These are phyloP conservation scores for Plectrocnemia conspersa DNA, from an alignment of 1,140 invertebrate genomes.

Conservation along the genomic window DNA sequence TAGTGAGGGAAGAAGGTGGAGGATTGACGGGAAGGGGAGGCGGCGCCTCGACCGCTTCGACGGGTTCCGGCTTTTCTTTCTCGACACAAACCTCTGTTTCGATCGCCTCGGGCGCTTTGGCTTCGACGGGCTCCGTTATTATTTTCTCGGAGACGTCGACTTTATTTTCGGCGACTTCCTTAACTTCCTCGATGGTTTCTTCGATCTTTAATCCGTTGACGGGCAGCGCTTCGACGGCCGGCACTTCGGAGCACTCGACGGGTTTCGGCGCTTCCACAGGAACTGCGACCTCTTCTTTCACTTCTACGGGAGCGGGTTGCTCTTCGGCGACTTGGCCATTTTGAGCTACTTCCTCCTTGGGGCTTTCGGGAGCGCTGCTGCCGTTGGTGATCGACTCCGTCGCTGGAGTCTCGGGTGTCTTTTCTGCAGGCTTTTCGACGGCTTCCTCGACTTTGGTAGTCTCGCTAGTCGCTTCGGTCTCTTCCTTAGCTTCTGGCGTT, in stretches of 20 bases:
- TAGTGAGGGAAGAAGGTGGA: conserved; percentile 50
- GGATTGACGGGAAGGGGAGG: conserved; percentile 50
- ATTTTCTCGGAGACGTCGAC: conserved; percentile 41
- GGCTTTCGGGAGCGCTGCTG: conserved; percentile 46
- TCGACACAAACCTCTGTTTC: conserved; percentile 52
- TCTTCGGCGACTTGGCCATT: conserved; percentile 28
- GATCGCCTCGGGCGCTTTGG: conserved; percentile 44
- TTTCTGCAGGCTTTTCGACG: conserved; percentile 45
- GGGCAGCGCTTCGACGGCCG: conserved; percentile 39
- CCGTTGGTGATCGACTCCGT: conserved; percentile 51
- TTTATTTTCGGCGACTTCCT: conserved; percentile 41
- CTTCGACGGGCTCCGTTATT: conserved; percentile 41
- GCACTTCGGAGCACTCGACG: conserved; percentile 21
- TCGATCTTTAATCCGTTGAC: conserved; percentile 47
- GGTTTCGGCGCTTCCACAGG: conserved; percentile 38
- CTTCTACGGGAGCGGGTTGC: background rate
- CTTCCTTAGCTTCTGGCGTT: conserved; percentile 36
- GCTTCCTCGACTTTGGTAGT: conserved; percentile 36
- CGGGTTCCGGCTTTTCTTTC: conserved; percentile 44
- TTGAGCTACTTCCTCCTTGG: conserved; percentile 38
- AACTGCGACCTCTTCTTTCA: background rate
- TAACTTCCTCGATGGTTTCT: conserved; percentile 37
- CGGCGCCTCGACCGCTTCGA: conserved; percentile 42
- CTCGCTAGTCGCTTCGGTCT: too few species aligned
- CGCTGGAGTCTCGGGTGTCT: conserved; percentile 49